A percentile compares a stretch with the other conserved stretches of the same genome.
phyloP scores from a whole-genome alignment of 2,888 invertebrate genomes.

The Cantharis rufa region DNA sequence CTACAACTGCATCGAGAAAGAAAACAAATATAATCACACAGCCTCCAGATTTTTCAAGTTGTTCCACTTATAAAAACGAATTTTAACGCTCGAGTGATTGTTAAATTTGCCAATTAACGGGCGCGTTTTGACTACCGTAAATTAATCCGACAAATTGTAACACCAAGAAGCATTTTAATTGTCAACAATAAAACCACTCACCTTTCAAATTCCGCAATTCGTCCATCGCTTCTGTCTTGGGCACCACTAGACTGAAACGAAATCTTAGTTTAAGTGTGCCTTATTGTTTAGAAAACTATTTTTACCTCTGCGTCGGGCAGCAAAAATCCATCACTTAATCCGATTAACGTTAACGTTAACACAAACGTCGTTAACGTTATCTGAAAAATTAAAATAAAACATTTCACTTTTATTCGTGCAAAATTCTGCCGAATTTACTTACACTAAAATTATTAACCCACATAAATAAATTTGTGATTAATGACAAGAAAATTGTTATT shows the following conservation, averaged over 20 bases:
- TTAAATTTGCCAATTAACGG: neutral
- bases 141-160: neutral
- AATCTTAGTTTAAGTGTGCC: neutral
- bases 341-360: constrained; percentile 47
- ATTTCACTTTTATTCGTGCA: neutral
- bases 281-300: neutral
- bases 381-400: constrained; percentile 41
- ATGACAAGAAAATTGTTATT: neutral
- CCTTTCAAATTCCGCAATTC: neutral
- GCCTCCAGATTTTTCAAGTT: neutral
- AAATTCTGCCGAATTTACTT: neutral
- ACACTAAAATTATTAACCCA: neutral
- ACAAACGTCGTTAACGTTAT: constrained; percentile 45
- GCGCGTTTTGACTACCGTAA: neutral
- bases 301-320: neutral
- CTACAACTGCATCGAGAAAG: no score
- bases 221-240: neutral
- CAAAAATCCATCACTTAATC: constrained; percentile 26
- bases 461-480: neutral
- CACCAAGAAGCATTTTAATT: neutral
- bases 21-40: no score
- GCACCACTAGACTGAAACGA: neutral
- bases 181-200: neutral
- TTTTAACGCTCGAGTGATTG: neutral
- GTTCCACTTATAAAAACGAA: neutral